Base-by-base conservation (phyloP, 1,140 invertebrate species). In the Lepeophtheirus salmonis region DNA sequence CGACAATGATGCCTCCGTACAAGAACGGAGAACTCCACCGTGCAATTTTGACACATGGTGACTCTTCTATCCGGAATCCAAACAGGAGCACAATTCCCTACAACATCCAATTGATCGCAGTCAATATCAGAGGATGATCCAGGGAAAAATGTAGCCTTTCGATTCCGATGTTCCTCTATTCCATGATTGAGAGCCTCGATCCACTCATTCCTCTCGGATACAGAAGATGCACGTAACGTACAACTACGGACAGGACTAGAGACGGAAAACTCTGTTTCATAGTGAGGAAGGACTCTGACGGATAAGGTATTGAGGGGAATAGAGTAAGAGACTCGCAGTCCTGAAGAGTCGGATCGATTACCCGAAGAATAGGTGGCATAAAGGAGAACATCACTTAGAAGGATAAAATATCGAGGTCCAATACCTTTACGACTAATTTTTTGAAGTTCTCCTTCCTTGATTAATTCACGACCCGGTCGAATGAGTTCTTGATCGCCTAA, bases 1-100 rank as follows among this genome's bases (percentile, higher is more conserved):
- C 83, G 70, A 66, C 83, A 86, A 67, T 84, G 82, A 66, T 86
- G 82, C 63, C 83, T 75, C 56, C 83, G 74, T 68, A 80, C 82
- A 63, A 80, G 81, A 13, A 84, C 75, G 2, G 79, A 82, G 68
- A 85, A 85, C 63, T 79, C 78, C 21, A 73, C 70, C 18, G 78
- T 79, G 70, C 83, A 86, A n/a, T 77, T 66, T 74, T 83, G 82
- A 67, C 83, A 85, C 74, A 79, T 83, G 1, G 79, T 80, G 0
- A 83, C 79, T 23, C 81, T 72, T 48, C 77, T 73, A 67, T 83
- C 78, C 52, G 80, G 81, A 48, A 83, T 76, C 75, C 81, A 79
- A 20, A 82, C 73, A 4, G 81, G 79, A 23, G 80, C 79, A 70
- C 78, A 22, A 14, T 49, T 59, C 18, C 62, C 62, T 2, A 62